These are phyloP conservation scores for Phyllopteryx taeniolatus DNA, from an alignment of 2,113 vertebrate genomes.

Conservation along the genomic window DNA sequence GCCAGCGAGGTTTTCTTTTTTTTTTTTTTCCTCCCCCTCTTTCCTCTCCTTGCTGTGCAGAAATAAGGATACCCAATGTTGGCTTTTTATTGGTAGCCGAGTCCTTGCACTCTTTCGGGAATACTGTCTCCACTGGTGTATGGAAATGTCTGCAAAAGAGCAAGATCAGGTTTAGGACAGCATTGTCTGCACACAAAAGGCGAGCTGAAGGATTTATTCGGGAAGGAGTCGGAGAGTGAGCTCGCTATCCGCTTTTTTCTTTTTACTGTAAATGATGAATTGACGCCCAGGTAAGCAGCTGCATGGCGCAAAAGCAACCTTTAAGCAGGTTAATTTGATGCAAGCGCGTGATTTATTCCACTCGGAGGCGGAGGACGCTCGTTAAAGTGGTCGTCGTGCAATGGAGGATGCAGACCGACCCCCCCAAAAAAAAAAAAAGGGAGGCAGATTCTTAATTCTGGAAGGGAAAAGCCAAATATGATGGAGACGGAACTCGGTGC, in stretches of 20 bases:
- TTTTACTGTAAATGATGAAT: constrained; percentile 83
- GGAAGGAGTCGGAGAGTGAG: constrained; percentile 5
- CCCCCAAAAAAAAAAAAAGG: constrained; percentile 1
- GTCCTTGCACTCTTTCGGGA: constrained; percentile 96
- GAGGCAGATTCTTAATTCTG: constrained; percentile 57
- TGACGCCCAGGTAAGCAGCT: constrained; percentile 97
- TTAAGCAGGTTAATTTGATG: constrained; percentile 84
- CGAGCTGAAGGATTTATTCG: constrained; percentile 89
- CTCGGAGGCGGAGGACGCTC: constrained; percentile 76
- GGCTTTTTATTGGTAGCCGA: constrained; percentile 98
- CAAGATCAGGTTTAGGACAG: constrained; percentile 99
- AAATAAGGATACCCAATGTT: constrained; percentile 79
- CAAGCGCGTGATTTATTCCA: constrained; percentile 82
- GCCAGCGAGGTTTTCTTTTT: constrained; percentile 59
- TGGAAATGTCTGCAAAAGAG: constrained; percentile 95
- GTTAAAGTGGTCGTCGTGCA: constrained; percentile 76
- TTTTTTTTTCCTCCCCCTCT: constrained; percentile 51
- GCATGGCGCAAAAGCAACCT: constrained; percentile 89
- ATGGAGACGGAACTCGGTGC: constrained; percentile 52
- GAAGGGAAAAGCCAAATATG: constrained; percentile 70
- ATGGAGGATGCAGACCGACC: constrained; percentile 44
- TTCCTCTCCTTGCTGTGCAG: constrained; percentile 33
- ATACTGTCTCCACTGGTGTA: constrained; percentile 90
- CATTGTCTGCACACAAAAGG: constrained; percentile 91
- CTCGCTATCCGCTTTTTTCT: neutral